Percentiles rank a stretch among this genome's conserved stretches.
These are phyloP conservation scores for Salmo trutta DNA, from an alignment of 2,797 vertebrate genomes.

Conservation along the genomic window DNA sequence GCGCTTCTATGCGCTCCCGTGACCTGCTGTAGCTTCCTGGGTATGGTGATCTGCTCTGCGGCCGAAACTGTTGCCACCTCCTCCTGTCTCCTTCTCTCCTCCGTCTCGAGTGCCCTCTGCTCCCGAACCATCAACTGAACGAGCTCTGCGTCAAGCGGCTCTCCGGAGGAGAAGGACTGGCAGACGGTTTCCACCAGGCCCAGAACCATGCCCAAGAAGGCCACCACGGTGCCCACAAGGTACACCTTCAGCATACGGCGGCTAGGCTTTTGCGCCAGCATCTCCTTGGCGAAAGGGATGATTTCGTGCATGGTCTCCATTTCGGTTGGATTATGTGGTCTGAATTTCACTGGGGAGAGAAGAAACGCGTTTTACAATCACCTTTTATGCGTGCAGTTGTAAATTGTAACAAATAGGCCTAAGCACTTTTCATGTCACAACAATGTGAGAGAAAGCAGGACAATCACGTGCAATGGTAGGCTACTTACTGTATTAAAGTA, in stretches of 20 bases:
- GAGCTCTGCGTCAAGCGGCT: constrained; percentile 61
- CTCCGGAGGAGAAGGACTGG: constrained; percentile 73
- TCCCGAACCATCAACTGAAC: constrained; percentile 21
- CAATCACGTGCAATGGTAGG: background rate
- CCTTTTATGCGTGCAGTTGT: background rate
- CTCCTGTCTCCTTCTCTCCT: background rate
- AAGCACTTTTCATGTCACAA: background rate
- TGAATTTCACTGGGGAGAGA: background rate
- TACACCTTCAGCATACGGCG: constrained; percentile 84
- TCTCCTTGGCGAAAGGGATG: constrained; percentile 82
- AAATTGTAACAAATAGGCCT: background rate
- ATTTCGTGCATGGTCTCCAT: constrained; percentile 84
- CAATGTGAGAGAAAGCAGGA: background rate
- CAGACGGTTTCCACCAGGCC: constrained; percentile 81
- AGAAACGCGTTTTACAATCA: background rate
- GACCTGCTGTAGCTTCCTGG: constrained; percentile 37
- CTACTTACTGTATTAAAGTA: constrained; percentile 2
- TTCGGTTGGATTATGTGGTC: background rate
- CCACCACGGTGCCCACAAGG: constrained; percentile 82
- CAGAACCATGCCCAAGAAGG: constrained; percentile 79
- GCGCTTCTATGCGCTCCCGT: constrained; percentile 52
- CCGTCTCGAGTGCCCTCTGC: constrained; percentile 24
- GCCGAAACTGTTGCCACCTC: constrained; percentile 38
- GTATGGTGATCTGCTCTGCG: background rate
- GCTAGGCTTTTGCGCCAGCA: constrained; percentile 78